phyloP scores from a whole-genome alignment of 2,888 invertebrate species.

The Leistus spinibarbis region DNA sequence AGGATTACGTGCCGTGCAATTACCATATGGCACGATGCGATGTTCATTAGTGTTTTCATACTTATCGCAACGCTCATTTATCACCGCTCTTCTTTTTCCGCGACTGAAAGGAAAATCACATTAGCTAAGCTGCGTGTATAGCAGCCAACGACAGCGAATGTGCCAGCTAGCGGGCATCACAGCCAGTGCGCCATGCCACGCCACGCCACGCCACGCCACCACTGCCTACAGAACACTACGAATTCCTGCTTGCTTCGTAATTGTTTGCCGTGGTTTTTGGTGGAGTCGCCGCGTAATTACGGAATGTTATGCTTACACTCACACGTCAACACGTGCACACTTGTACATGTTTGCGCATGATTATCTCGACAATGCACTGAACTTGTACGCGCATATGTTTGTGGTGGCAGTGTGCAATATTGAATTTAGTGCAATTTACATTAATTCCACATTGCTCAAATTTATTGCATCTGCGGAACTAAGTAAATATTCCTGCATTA shows the following conservation, averaged over 20 bases:
- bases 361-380: no score
- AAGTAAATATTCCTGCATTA: no score
- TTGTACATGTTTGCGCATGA: not conserved
- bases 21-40: constrained; percentile 37
- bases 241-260: not conserved
- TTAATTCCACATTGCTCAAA: no score
- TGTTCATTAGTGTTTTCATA: constrained; percentile 39
- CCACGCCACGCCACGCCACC: no score
- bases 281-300: not conserved
- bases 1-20: constrained; percentile 12
- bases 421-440: no score
- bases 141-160: not conserved
- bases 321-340: not conserved
- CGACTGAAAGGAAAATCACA: constrained; percentile 36
- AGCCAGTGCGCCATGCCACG: no score
- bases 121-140: constrained; percentile 11
- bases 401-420: no score
- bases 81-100: constrained; percentile 31
- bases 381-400: no score
- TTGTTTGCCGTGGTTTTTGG: not conserved
- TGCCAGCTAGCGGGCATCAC: not conserved
- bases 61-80: constrained; percentile 35
- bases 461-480: no score
- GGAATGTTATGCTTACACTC: not conserved
- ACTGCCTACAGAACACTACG: no score